Evolutionary conservation across 2,797 vertebrate species (phyloP), one percentile per base, ranked within the genome.

Genomic region (Gallinago nigripennis): DNA sequence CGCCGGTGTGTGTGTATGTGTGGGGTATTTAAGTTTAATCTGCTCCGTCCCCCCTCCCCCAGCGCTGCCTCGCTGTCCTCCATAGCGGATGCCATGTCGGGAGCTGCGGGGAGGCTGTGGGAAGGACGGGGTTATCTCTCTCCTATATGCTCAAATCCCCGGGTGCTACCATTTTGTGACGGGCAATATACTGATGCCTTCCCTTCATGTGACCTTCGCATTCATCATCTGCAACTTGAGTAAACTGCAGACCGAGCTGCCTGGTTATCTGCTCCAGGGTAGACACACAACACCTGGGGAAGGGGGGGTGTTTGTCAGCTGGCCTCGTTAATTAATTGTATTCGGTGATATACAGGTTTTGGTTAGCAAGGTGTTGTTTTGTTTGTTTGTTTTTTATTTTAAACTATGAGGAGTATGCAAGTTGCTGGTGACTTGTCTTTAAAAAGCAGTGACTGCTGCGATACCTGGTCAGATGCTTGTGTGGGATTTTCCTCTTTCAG

Each of bases 131-230:
- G 90, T 63, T 93, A 63, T 84, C 54, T 56, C 79, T 28, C 33
- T 78, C 53, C 53, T 73, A 28, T 75, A 41, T 68, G 71, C 63
- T 87, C 51, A 45, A 54, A 57, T 81, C 72, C 81, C 75, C 15
- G 54, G 57, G 76, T 51, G 73, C 92, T 94, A 93, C 91, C 96
- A 95, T 96, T 96, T 96, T 94, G 91, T 89, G 91, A 46, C 46
- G 30, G 63, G 78, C 63, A 14, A 46, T 73, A 28, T 25, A 39
- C 89, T 9, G 89, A 21, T 86, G 93, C 72, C 18, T 94, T 96
- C 71, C 90, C 76, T 97, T 95, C 88, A 51, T 86, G 63, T 96
- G 96, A 96, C 96, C 96, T 97, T 97, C 94, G 76, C 60, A 54
- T 95, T 96, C 73, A 84, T 88, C 92, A 86, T 84, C 84, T 85